Percentiles rank a stretch among this genome's conserved stretches.
phyloP scores from a whole-genome alignment of 2,888 invertebrate genomes.

The Mylabris sibirica region DNA sequence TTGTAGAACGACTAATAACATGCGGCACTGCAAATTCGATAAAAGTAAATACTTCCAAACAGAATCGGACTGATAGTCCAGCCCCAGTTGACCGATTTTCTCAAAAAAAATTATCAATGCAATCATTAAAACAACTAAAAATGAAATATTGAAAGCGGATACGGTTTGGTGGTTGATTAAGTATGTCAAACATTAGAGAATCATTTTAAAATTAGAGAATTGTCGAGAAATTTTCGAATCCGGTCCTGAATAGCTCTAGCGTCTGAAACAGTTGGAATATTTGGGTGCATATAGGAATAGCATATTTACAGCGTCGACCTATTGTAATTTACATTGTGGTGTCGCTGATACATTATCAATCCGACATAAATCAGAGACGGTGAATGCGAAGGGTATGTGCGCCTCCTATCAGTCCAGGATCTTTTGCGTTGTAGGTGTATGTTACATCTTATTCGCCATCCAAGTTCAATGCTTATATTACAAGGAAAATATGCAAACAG shows the following conservation, averaged over 20 bases:
- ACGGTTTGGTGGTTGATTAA: no score
- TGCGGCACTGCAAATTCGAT: conserved; percentile 47
- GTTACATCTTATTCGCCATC: conserved; percentile 55
- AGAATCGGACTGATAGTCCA: background rate
- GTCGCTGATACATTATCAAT: conserved; percentile 60
- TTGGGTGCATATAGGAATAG: conserved; percentile 47
- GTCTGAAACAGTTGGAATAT: conserved; percentile 38
- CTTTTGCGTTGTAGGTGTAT: conserved; percentile 50
- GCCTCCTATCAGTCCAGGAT: conserved; percentile 48
- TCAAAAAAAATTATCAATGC: conserved; percentile 9
- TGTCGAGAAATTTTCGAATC: conserved; percentile 31
- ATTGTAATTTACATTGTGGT: conserved; percentile 62
- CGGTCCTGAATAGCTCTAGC: conserved; percentile 21
- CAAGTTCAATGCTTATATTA: conserved; percentile 47
- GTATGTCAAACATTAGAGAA: no score
- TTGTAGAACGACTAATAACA: conserved; percentile 50
- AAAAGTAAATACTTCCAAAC: conserved; percentile 37
- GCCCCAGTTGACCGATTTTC: background rate
- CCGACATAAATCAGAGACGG: conserved; percentile 57
- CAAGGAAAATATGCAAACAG: conserved; percentile 50
- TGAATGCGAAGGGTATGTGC: conserved; percentile 53
- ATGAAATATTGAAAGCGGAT: background rate
- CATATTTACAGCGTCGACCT: conserved; percentile 59
- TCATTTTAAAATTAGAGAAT: background rate
- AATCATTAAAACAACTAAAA: background rate